Base-by-base conservation (phyloP, 2,888 invertebrate genomes). In the Pachycephus smyrnensis region DNA sequence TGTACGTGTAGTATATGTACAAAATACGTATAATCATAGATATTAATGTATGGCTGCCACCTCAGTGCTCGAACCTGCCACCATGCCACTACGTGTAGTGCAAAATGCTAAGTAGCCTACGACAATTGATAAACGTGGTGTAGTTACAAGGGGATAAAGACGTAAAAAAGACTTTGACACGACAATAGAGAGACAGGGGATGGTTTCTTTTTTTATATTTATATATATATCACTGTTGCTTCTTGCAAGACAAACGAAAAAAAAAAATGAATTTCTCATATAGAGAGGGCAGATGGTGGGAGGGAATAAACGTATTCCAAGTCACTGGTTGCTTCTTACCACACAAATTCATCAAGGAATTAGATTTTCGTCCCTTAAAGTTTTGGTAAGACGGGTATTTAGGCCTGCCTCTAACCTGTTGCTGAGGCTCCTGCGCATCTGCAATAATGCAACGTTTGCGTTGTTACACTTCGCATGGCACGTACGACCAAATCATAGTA, bases 301-400 rank as follows among this genome's bases (percentile, higher is more conserved):
- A 84, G 85, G 79, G 77, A 82, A 80, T 84, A 86, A 87, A 86
- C 82, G 86, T 88, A 87, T 84, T 86, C 88, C 87, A 89, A 89
- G 88, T 89, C 90, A 90, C 89, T 86, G 88, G 89, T 55, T 90
- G 91, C 92, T 92, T 94, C 97, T 97, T 97, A 97, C 97, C 97
- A 95, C 97, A 97, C 95, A 97, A 94, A 95, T 97, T 97, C 97
- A 97, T 97, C 94, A 97, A 95, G 93, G 97, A 97, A 95, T 96
- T 97, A 94, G 97, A 97, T 94, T 97, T 97, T 95, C 97, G 96
- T 90, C 94, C 94, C 94, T 96, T 96, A 95, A 96, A 96, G 96
- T 96, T 96, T 95, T 95, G 95, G 95, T 95, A 95, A 94, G 95
- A 95, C 93, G 95, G 94, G 94, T 95, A 96, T 94, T 95, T 96